Conservation (phyloP, 1,140 invertebrate genomes). For the Drosophila miranda region DNA sequence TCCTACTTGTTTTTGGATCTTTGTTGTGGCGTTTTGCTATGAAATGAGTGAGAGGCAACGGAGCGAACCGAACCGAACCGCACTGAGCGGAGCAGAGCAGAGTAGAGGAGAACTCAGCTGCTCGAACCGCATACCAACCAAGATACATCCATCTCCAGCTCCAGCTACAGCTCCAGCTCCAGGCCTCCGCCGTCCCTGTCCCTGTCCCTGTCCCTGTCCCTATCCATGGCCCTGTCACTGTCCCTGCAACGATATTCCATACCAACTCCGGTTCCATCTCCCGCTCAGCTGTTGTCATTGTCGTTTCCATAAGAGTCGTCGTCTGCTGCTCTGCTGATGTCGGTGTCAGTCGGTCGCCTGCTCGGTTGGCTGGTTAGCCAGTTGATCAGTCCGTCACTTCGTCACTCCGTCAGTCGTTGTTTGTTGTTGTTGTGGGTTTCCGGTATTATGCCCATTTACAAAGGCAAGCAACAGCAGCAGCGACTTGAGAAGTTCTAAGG, state of each 20-base stretch:
- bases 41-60: constrained; percentile 59
- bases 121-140: constrained; percentile 56
- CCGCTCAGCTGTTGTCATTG: constrained; percentile 52
- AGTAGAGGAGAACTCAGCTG: constrained; percentile 58
- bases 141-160: constrained; percentile 26
- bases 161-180: not conserved
- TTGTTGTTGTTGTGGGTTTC: constrained; percentile 67
- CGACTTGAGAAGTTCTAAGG: constrained; percentile 74
- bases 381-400: constrained; percentile 32
- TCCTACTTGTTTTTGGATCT: constrained; percentile 20
- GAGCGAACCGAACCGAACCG: constrained; percentile 28
- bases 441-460: constrained; percentile 78
- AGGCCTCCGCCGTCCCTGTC: not conserved
- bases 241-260: too few species aligned
- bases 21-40: constrained; percentile 62
- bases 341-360: constrained; percentile 51
- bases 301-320: not conserved
- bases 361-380: constrained; percentile 39
- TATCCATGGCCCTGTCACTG: constrained; percentile 17
- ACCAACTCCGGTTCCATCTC: not conserved
- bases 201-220: not conserved
- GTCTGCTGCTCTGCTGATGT: constrained; percentile 5
- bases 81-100: not conserved
- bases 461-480: constrained; percentile 58
- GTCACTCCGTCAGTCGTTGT: constrained; percentile 18